Percentiles rank a stretch among this genome's conserved stretches.
Evolutionary conservation across 2,888 invertebrate species (phyloP).

Genomic region (Netelia melanura): DNA sequence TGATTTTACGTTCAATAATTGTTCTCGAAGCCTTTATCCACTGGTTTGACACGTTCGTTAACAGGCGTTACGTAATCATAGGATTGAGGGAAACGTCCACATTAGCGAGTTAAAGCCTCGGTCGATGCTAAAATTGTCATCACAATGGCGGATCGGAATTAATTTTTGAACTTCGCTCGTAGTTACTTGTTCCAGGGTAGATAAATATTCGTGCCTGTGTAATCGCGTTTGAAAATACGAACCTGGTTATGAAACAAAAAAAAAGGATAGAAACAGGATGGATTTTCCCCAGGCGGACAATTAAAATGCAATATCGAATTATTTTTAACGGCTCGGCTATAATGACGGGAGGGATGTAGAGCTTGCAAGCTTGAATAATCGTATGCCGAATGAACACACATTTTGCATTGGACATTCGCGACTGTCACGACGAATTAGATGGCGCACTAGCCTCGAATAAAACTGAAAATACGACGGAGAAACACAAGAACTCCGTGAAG

Average conservation of each 20-base stretch:
- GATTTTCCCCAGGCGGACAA: conserved; percentile 25
- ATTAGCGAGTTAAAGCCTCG: background rate
- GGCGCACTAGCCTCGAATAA: background rate
- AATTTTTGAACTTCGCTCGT: background rate
- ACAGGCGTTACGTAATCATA: conserved; percentile 19
- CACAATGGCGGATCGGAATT: background rate
- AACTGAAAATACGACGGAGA: background rate
- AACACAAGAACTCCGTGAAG: background rate
- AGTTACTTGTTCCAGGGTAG: background rate
- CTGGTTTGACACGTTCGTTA: conserved; percentile 18
- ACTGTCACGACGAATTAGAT: conserved; percentile 36
- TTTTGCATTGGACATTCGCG: conserved; percentile 31
- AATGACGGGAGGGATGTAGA: background rate
- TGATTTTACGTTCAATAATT: background rate
- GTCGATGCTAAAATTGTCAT: background rate
- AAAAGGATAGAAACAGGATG: background rate
- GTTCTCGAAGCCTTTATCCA: background rate
- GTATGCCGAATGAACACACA: conserved; percentile 12
- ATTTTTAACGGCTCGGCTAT: conserved; percentile 22
- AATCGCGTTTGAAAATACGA: conserved; percentile 1
- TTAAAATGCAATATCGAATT: conserved; percentile 47
- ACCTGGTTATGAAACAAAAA: background rate
- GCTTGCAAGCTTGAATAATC: conserved; percentile 41
- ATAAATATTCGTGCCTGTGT: background rate
- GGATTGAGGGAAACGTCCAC: background rate